Base-by-base conservation (phyloP, 2,888 invertebrate genomes). In the Coleophora flavipennella region DNA sequence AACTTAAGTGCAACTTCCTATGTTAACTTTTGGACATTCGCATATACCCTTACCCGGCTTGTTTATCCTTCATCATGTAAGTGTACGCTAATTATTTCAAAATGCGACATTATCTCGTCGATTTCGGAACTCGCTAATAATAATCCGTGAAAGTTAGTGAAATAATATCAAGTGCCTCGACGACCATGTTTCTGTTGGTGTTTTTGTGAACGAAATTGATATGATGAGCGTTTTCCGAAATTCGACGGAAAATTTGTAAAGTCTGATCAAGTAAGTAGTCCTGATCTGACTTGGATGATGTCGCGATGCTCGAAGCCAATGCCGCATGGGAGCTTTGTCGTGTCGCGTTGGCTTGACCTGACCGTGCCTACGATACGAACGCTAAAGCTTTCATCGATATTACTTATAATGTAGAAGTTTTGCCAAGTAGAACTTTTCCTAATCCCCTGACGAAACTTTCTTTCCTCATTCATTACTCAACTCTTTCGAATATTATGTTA, bases 21-120 rank as follows among this genome's bases (percentile, higher is more conserved):
- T 83, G 76, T 73, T 81, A 79, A 79, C 69, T 80, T 76, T 74
- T 62, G 81, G 75, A 81, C 79, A 62, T 69, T 68, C 67, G 62
- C 70, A 67, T 73, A 72, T 73, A 72, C 69, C 83, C 76, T 79
- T 79, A 80, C 75, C 83, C 71, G 74, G 81, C 84, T 84, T 77
- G 77, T 83, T 83, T 81, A 76, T 35, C 40, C 66, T 75, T 76
- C 74, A 77, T 76, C 80, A 84, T 81, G 84, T 84, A 84, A 84
- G 84, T 84, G 84, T 75, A 68, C 65, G 78, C 71, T 81, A 74
- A 77, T 79, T 72, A 61, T 79, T 73, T 75, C 77, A 73, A 63
- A 50, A 71, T 67, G 69, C 70, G 70, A 64, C 61, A 62, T 57
- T 55, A 57, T 64, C 55, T 69, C 61, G 67, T 80, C 78, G 77